These are phyloP conservation scores for Charanyca ferruginea DNA, from an alignment of 2,888 invertebrate genomes.

Conservation along the genomic window DNA sequence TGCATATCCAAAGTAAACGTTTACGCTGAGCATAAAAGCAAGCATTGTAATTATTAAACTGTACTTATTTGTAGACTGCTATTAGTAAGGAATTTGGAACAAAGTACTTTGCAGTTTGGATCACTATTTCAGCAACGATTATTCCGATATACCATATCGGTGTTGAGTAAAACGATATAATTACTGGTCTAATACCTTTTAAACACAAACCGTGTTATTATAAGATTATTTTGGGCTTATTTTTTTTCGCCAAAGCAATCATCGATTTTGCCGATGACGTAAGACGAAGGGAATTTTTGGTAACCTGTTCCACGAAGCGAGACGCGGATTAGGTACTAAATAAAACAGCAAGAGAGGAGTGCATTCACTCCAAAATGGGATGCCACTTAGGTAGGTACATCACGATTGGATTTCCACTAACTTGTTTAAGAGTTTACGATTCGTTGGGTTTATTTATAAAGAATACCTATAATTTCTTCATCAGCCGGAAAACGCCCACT, in stretches of 20 bases:
- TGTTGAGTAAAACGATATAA: constrained; percentile 22
- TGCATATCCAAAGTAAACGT: constrained; percentile 28
- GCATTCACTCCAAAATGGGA: constrained; percentile 55
- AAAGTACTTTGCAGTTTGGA: constrained; percentile 32
- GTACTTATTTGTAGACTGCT: constrained; percentile 40
- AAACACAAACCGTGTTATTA: not conserved
- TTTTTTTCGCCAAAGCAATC: constrained; percentile 9
- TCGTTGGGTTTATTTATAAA: not conserved
- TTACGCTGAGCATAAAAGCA: constrained; percentile 45
- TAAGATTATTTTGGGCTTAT: not conserved
- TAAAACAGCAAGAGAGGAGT: constrained; percentile 49
- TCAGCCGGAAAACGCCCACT: too few relatives aligned
- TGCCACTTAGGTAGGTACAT: constrained; percentile 15
- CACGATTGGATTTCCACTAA: not conserved
- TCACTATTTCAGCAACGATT: constrained; percentile 41
- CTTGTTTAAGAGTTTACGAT: not conserved
- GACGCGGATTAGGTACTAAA: constrained; percentile 51
- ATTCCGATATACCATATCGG: constrained; percentile 27
- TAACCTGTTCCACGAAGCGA: constrained; percentile 51
- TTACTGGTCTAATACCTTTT: constrained; percentile 19
- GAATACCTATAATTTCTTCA: not conserved
- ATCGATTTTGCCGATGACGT: constrained; percentile 47
- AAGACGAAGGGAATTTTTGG: constrained; percentile 56
- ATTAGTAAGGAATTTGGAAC: constrained; percentile 50
- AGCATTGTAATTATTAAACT: constrained; percentile 45